A percentile compares a stretch with the other conserved stretches of the same genome.
These are phyloP conservation scores for Trogon melanurus DNA, from an alignment of 2,113 vertebrate species.

Conservation along the genomic window DNA sequence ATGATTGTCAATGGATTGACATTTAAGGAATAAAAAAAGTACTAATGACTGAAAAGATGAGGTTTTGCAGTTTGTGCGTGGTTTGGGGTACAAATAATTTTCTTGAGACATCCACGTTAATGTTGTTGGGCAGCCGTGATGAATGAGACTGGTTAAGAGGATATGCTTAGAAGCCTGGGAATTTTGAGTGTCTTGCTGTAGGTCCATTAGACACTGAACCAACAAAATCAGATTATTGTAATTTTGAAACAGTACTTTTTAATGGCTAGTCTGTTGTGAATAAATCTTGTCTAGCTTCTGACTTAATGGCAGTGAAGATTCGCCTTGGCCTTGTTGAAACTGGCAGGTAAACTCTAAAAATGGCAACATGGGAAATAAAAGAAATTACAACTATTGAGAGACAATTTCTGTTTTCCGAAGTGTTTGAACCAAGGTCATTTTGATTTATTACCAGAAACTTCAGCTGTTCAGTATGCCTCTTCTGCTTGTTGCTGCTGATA, in stretches of 20 bases:
- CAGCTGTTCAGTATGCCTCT: neutral
- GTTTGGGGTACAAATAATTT: neutral
- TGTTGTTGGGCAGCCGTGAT: neutral
- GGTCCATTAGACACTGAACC: neutral
- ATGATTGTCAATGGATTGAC: neutral
- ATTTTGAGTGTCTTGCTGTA: conserved; percentile 5
- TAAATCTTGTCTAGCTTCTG: neutral
- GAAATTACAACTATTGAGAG: neutral
- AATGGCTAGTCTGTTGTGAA: neutral
- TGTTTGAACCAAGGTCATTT: neutral
- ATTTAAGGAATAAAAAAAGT: neutral
- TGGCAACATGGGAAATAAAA: neutral
- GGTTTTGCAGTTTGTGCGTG: neutral
- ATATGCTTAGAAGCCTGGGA: neutral
- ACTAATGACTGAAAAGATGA: neutral
- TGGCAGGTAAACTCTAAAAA: neutral
- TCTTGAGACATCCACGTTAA: neutral
- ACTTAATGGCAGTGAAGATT: neutral
- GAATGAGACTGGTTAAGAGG: neutral
- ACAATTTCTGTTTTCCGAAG: neutral
- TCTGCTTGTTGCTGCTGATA: neutral
- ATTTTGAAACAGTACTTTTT: conserved; percentile 25
- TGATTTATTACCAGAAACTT: neutral
- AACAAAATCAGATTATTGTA: conserved; percentile 35
- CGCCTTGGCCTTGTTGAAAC: neutral